phyloP scores from a whole-genome alignment of 2,113 vertebrate genomes.

The Taurulus bubalis region DNA sequence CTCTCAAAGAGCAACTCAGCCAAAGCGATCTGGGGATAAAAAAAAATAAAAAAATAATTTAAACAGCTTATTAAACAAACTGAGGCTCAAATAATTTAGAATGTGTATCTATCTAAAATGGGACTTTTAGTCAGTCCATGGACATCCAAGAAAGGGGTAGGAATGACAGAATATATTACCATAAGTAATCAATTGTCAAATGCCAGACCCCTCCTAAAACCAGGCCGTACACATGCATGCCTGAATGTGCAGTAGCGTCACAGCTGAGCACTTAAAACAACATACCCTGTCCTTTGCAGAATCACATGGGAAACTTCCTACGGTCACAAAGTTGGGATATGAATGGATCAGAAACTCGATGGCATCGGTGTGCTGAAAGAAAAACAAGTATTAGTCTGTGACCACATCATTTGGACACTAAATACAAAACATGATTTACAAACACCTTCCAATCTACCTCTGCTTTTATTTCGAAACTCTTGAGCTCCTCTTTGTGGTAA shows the following conservation, averaged over 20 bases:
- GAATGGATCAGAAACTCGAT: constrained; percentile 92
- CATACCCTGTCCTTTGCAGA: constrained; percentile 86
- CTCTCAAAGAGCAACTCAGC: constrained; percentile 82
- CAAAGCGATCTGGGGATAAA: constrained; percentile 74
- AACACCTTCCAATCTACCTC: constrained; percentile 77
- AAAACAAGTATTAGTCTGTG: not conserved
- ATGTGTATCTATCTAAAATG: not conserved
- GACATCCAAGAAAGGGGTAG: not conserved
- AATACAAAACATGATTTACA: not conserved
- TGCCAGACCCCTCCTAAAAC: not conserved
- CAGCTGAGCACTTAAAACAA: not conserved
- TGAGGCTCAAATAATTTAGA: not conserved
- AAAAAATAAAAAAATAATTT: not conserved
- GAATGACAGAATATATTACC: not conserved
- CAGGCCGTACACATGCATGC: not conserved
- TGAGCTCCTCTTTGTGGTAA: constrained; percentile 93
- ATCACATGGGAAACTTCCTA: constrained; percentile 88
- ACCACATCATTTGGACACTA: not conserved
- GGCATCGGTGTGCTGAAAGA: constrained; percentile 86
- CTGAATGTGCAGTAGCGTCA: not conserved
- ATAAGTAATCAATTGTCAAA: not conserved
- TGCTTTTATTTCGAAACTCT: constrained; percentile 89
- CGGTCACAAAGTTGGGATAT: constrained; percentile 89
- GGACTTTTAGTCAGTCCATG: not conserved
- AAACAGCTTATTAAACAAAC: not conserved